Evolutionary conservation across 2,113 vertebrate genomes (phyloP).

Genomic region (Callospermophilus lateralis): DNA sequence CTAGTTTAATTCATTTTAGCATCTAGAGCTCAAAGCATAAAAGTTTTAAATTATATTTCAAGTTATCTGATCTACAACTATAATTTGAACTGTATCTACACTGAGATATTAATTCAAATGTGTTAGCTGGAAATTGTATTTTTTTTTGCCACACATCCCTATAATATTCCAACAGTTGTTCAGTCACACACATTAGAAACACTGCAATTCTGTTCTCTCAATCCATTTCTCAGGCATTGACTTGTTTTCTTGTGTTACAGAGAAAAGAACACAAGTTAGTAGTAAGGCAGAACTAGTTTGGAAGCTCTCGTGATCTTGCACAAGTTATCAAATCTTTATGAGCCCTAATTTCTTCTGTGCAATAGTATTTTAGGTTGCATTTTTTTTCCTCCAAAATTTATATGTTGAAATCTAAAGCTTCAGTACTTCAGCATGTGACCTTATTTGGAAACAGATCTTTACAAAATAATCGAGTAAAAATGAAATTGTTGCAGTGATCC

Average conservation of each 20-base stretch:
- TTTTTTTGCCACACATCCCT: not conserved
- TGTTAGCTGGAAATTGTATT: not conserved
- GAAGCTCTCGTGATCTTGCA: not conserved
- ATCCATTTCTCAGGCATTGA: not conserved
- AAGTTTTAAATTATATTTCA: not conserved
- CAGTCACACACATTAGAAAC: not conserved
- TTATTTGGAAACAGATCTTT: not conserved
- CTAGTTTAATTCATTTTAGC: constrained; percentile 2
- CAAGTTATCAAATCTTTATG: not conserved
- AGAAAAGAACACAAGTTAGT: not conserved
- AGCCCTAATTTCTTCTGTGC: not conserved
- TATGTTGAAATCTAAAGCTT: not conserved
- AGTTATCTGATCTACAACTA: not conserved
- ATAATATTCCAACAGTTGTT: not conserved
- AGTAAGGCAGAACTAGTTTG: not conserved
- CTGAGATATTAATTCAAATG: not conserved
- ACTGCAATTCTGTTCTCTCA: not conserved
- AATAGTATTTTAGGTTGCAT: not conserved
- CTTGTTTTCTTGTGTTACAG: not conserved
- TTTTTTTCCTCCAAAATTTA: not conserved
- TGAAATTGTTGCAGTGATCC: not conserved
- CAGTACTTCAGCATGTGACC: not conserved
- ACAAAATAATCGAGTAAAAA: not conserved
- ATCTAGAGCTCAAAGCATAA: not conserved
- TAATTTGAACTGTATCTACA: not conserved